Evolutionary conservation across 2,113 vertebrate species (phyloP), one percentile per base, ranked within the genome.

Genomic region (Machaerirhynchus nigripectus): DNA sequence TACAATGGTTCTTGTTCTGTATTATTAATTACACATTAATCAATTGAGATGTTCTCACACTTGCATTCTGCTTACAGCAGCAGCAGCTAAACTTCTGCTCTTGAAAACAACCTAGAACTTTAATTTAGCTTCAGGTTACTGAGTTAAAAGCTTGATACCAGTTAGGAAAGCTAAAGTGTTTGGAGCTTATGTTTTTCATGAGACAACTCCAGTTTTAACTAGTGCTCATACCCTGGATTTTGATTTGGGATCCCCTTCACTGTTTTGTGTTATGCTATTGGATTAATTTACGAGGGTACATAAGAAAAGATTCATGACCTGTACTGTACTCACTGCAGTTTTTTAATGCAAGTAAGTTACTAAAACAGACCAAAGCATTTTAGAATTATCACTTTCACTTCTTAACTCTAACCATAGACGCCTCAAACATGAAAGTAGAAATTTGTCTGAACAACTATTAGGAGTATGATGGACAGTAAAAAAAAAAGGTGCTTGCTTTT

Each of bases 1-100:
- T 71, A 81, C 49, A 67, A 4, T 74, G n/a, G 47, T 42, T 70
- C 69, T 84, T 71, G 61, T 82, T 76, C 84, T 91, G 28, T 65
- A 61, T 85, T 87, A 93, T 89, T 94, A 91, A 91, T 89, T 75
- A 91, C 65, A 69, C 74, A 93, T 85, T 61, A 76, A 94, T 95
- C 78, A 87, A 57, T 13, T 22, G 28, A 85, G 46, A 93, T 59
- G 40, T 59, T 52, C 93, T 89, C 90, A 69, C 44, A 83, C 44
- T 65, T 56, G 56, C 26, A 26, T 78, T 73, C 78, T 94, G 46
- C 61, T 85, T 95, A 50, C 70, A 87, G 56, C 23, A 84, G 59
- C 68, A 87, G 31, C 12, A 44, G 63, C 53, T 87, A n/a, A 95
- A 89, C 35, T 74, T 89, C 73, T 90, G 68, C 50, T 95, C 57